Evolutionary conservation across 64 coral and sea anemone genomes (phyloP).

Genomic region (Montipora capricornis): DNA sequence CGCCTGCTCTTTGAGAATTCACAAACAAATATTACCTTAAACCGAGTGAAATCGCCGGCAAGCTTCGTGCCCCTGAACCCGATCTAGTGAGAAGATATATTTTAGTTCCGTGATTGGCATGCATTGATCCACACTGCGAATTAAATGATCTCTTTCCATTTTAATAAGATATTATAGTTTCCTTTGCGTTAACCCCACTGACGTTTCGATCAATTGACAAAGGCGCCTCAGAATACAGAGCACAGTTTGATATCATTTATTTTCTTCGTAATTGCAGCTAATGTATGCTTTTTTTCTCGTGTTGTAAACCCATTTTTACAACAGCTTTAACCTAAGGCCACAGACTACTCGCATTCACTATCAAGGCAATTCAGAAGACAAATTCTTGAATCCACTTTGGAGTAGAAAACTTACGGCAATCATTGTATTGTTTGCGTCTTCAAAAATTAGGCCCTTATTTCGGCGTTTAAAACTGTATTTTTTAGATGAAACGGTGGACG

Average conservation of each 20-base stretch:
- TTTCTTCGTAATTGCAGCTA: background rate
- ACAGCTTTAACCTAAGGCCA: background rate
- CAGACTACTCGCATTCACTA: background rate
- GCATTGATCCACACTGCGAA: background rate
- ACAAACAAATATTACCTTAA: background rate
- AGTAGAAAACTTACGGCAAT: background rate
- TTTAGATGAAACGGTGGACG: background rate
- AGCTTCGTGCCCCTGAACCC: background rate
- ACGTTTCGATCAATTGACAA: background rate
- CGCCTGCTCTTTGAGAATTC: background rate
- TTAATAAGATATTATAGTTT: background rate
- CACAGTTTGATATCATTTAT: background rate
- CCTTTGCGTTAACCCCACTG: background rate
- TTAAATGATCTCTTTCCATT: background rate
- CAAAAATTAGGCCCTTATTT: background rate
- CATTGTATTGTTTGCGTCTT: background rate
- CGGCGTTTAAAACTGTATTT: background rate
- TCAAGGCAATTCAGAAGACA: background rate
- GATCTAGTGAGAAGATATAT: background rate
- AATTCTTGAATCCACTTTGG: background rate
- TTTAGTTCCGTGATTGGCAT: background rate
- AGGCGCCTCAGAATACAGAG: background rate
- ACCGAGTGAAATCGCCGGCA: background rate
- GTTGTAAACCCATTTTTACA: background rate
- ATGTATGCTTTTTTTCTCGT: background rate